Evolutionary conservation across 2,113 vertebrate genomes (phyloP).

Genomic region (Alouatta palliata): DNA sequence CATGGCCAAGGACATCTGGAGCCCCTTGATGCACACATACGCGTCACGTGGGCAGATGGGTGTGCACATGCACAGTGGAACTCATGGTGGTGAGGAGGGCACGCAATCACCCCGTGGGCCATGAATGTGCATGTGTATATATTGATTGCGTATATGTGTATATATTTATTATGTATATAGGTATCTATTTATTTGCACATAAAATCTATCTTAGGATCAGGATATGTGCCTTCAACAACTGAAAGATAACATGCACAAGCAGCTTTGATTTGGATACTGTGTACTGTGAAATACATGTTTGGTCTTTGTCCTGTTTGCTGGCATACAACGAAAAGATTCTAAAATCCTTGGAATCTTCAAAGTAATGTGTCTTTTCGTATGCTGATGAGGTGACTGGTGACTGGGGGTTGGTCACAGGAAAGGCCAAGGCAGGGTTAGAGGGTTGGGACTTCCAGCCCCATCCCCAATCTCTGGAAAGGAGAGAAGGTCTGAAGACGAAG

Average conservation of each 20-base stretch:
- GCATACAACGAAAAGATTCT: not conserved
- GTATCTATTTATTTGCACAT: not conserved
- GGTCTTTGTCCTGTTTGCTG: not conserved
- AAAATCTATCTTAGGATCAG: not conserved
- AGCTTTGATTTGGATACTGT: not conserved
- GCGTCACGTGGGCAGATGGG: rapidly evolving
- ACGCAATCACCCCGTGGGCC: not conserved
- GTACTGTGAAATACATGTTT: not conserved
- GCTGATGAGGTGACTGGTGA: not conserved
- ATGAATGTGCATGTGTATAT: not conserved
- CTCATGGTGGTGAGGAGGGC: too few species aligned
- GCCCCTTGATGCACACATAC: rapidly evolving
- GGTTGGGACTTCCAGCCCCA: not conserved
- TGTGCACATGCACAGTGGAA: rapidly evolving
- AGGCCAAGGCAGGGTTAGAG: not conserved
- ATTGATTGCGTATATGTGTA: not conserved
- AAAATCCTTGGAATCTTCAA: not conserved
- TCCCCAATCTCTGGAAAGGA: not conserved
- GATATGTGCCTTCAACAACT: not conserved
- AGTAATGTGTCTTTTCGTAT: not conserved
- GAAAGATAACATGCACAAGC: not conserved
- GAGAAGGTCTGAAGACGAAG: not conserved
- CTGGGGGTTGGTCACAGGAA: not conserved
- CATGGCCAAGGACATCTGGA: not conserved
- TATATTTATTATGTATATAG: not conserved